These are phyloP conservation scores for Neoitamus cyanurus DNA, from an alignment of 2,888 invertebrate species.

Conservation along the genomic window DNA sequence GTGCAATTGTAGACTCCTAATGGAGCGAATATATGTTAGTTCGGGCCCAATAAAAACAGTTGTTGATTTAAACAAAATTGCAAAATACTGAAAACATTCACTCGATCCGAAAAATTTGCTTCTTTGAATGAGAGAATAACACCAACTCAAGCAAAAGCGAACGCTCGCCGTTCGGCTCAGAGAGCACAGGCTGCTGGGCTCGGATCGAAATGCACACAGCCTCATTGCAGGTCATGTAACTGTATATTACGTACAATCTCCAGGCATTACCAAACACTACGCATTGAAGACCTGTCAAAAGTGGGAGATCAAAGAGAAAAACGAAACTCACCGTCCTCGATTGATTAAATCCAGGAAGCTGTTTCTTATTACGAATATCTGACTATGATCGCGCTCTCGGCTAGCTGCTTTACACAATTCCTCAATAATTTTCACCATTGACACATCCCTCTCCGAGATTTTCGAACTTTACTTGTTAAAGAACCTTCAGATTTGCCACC, in stretches of 20 bases:
- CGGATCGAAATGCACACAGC: neutral
- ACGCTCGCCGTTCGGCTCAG: neutral
- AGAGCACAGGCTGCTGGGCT: neutral
- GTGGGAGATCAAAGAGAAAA: constrained; percentile 9
- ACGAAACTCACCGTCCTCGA: constrained; percentile 43
- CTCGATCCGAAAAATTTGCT: neutral
- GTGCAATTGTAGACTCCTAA: neutral
- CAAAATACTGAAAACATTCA: neutral
- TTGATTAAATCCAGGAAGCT: constrained; percentile 43
- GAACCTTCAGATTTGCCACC: constrained; percentile 25
- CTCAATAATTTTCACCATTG: constrained; percentile 13
- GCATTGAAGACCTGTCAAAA: constrained; percentile 37
- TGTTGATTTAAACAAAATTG: neutral
- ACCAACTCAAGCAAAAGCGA: neutral
- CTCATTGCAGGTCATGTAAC: constrained; percentile 40
- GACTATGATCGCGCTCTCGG: neutral
- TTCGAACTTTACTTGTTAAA: neutral
- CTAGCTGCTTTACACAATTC: neutral
- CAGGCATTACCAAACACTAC: neutral
- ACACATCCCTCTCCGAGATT: neutral
- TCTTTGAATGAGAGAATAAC: neutral
- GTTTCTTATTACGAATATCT: neutral
- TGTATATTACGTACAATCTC: constrained; percentile 39
- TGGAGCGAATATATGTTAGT: neutral
- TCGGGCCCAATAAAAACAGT: neutral